Percentiles rank a stretch among this genome's conserved stretches.
Conservation (phyloP, 1,140 invertebrate genomes). For the Solenopsis invicta region DNA sequence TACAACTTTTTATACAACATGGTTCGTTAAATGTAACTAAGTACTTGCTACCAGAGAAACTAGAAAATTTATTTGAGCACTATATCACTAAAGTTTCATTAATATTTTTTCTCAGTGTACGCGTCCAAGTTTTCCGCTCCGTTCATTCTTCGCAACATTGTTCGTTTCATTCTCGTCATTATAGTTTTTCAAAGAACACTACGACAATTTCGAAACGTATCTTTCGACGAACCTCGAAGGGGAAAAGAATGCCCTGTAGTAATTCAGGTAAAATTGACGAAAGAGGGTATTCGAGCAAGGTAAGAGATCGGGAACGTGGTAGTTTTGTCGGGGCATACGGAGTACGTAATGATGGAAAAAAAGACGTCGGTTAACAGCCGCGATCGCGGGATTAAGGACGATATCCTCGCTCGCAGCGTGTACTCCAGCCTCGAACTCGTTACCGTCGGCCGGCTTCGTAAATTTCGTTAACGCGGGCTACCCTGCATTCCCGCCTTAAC, state of each 20-base stretch:
- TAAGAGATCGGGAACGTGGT: conserved; percentile 33
- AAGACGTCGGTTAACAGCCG: conserved; percentile 36
- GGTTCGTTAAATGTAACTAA: too few relatives aligned
- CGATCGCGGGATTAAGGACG: conserved; percentile 63
- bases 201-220: conserved; percentile 15
- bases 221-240: neutral
- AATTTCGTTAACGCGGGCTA: conserved; percentile 81
- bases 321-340: conserved; percentile 38
- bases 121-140: neutral
- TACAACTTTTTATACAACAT: too few relatives aligned
- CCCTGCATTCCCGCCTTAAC: conserved; percentile 79
- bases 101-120: neutral
- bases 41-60: too few relatives aligned
- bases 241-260: neutral
- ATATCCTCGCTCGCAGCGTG: conserved; percentile 34
- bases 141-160: neutral
- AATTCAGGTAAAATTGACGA: conserved; percentile 50
- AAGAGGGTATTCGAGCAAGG: neutral
- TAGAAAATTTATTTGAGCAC: too few relatives aligned
- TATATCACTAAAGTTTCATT: too few relatives aligned
- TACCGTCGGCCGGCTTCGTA: conserved; percentile 78
- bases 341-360: conserved; percentile 39
- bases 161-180: neutral
- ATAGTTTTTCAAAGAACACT: neutral
- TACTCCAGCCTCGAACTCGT: conserved; percentile 71